Conservation (phyloP, 2,888 invertebrate species). For the Ptilodon capucinus region DNA sequence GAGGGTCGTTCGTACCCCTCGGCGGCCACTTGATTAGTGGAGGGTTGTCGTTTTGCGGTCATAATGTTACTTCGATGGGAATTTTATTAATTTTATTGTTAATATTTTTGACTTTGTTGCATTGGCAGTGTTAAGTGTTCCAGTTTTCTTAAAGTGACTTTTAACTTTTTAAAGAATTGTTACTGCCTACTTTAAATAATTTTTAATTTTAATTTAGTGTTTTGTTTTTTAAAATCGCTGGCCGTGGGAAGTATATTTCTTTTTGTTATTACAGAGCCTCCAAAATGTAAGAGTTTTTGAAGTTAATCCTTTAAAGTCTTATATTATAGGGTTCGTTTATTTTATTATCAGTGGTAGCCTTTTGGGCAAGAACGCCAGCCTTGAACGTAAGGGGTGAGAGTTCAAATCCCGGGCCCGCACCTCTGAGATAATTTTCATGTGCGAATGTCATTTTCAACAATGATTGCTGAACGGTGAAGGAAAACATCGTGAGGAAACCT, state of each 20-base stretch:
- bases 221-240: conserved; percentile 10
- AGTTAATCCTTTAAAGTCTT: no score
- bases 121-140: conserved; percentile 12
- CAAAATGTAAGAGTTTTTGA: no score
- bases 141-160: conserved; percentile 1
- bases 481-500: no score
- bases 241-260: conserved; percentile 1
- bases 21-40: conserved; percentile 51
- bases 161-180: conserved; percentile 11
- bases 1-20: conserved; percentile 34
- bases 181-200: conserved; percentile 5
- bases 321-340: no score
- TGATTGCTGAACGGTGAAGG: no score
- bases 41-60: conserved; percentile 44
- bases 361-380: no score
- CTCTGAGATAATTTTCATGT: no score
- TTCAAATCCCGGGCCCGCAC: no score
- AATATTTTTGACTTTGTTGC: conserved; percentile 27
- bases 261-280: background rate
- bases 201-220: conserved; percentile 4
- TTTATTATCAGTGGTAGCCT: no score
- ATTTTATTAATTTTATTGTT: conserved; percentile 22
- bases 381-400: no score
- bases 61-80: conserved; percentile 16
- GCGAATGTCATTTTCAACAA: no score